Conservation (phyloP, 2,797 vertebrate genomes). For the Rhinichthys osculus region DNA sequence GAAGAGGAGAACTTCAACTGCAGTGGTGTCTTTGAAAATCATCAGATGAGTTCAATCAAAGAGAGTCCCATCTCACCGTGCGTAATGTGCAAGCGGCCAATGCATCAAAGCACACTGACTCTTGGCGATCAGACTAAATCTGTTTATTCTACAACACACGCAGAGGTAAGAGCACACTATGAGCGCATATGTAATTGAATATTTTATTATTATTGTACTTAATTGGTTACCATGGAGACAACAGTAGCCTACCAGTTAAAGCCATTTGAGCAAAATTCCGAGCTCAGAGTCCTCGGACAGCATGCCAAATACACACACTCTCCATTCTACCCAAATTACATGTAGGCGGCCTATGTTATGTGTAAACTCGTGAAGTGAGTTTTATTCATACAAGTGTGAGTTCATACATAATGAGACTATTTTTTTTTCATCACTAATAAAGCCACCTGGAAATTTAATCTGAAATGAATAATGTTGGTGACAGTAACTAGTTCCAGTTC, state of each 20-base stretch:
- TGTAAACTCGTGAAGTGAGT: not conserved
- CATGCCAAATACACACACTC: not conserved
- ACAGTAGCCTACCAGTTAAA: too few relatives aligned
- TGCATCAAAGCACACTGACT: conserved; percentile 65
- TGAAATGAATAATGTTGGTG: not conserved
- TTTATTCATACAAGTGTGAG: not conserved
- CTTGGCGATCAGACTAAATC: conserved; percentile 51
- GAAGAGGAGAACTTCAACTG: not conserved
- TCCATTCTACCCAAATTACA: not conserved
- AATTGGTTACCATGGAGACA: too few relatives aligned
- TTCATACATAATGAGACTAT: not conserved
- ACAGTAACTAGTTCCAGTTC: not conserved
- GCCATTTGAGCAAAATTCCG: too few relatives aligned
- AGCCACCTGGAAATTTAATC: not conserved
- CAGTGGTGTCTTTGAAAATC: not conserved
- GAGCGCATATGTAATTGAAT: too few relatives aligned
- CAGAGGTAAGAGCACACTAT: conserved; percentile 57
- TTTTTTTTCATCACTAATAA: not conserved
- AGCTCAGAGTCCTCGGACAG: not conserved
- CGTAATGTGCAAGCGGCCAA: conserved; percentile 11
- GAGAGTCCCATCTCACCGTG: not conserved
- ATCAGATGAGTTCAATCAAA: conserved; percentile 13
- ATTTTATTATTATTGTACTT: too few relatives aligned
- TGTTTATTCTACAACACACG: conserved; percentile 64
- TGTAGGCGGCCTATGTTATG: not conserved